These are phyloP conservation scores for Dendroctonus ponderosae DNA, from an alignment of 1,140 invertebrate species.

Conservation along the genomic window DNA sequence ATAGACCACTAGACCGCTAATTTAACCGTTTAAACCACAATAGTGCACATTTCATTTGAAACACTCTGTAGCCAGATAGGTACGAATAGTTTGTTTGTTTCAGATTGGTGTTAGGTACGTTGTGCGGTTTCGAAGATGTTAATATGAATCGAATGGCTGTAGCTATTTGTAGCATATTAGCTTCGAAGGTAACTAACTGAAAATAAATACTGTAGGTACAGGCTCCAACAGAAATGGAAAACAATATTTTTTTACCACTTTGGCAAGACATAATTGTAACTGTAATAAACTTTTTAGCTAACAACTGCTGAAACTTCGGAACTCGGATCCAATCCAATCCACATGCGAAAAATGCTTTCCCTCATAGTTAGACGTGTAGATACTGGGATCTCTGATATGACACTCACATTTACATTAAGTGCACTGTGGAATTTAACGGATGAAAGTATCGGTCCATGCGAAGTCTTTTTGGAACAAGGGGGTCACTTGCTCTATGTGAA, in stretches of 20 bases:
- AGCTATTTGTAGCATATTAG: slow-evolving; percentile 76
- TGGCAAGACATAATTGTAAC: too few species aligned
- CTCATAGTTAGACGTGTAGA: slow-evolving; percentile 68
- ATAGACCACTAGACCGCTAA: too few species aligned
- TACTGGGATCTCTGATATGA: slow-evolving; percentile 65
- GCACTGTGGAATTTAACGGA: slow-evolving; percentile 84
- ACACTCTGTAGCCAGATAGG: too few species aligned
- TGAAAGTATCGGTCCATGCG: slow-evolving; percentile 71
- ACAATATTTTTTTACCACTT: too few species aligned
- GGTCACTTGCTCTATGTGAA: slow-evolving; percentile 70
- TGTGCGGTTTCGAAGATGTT: slow-evolving; percentile 70
- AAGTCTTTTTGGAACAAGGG: slow-evolving; percentile 69
- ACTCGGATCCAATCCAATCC: slow-evolving; percentile 66
- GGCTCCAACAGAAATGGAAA: too few species aligned
- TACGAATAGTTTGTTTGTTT: slow-evolving; percentile 43
- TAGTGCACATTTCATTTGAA: too few species aligned
- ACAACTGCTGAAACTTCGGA: slow-evolving; percentile 72
- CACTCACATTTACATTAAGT: slow-evolving; percentile 78
- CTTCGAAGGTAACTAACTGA: slow-evolving; percentile 61
- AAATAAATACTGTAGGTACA: neutral
- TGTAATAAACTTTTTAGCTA: too few species aligned
- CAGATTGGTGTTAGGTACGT: slow-evolving; percentile 66
- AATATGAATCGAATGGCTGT: slow-evolving; percentile 81
- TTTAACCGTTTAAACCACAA: too few species aligned
- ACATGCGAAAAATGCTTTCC: slow-evolving; percentile 72